Percentiles rank a stretch among this genome's conserved stretches.
These are phyloP conservation scores for Stenopsyche tienmushanensis DNA, from an alignment of 1,140 invertebrate species.

Conservation along the genomic window DNA sequence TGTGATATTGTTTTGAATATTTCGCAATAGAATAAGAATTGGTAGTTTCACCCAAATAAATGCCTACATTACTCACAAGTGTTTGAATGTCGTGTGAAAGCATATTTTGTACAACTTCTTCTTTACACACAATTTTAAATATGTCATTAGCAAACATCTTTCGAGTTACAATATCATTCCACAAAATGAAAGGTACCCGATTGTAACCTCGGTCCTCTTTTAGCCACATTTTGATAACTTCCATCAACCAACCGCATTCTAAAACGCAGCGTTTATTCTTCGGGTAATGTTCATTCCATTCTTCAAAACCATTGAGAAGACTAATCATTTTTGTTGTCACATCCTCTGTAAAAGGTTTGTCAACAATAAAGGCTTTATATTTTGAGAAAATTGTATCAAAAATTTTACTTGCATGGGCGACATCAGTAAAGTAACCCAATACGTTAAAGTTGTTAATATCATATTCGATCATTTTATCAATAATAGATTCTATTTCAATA, in stretches of 20 bases:
- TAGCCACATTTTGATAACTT: constrained; percentile 13
- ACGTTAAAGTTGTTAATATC: constrained; percentile 25
- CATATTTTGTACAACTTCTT: constrained; percentile 4
- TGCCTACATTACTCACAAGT: constrained; percentile 17
- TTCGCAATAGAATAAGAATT: constrained; percentile 2
- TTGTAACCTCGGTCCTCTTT: not conserved
- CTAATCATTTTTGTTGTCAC: not conserved
- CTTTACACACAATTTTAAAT: constrained; percentile 4
- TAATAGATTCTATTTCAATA: constrained; percentile 18
- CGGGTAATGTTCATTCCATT: constrained; percentile 17
- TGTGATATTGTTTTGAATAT: constrained; percentile 12
- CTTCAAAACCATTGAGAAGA: constrained; percentile 10
- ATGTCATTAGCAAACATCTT: constrained; percentile 27
- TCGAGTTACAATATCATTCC: constrained; percentile 17
- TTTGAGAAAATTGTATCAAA: constrained; percentile 24
- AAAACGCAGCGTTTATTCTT: not conserved
- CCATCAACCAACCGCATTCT: constrained; percentile 24
- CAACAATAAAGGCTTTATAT: constrained; percentile 23
- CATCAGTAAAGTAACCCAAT: constrained; percentile 10
- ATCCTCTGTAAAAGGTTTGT: constrained; percentile 4
- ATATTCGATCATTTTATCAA: constrained; percentile 28
- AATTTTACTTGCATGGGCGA: constrained; percentile 17
- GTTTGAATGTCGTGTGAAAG: constrained; percentile 19
- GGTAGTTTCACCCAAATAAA: not conserved
- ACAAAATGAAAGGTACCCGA: not conserved